A percentile compares a stretch with the other conserved stretches of the same genome.
phyloP scores from a whole-genome alignment of 2,797 vertebrate species.

The Periophthalmus magnuspinnatus region DNA sequence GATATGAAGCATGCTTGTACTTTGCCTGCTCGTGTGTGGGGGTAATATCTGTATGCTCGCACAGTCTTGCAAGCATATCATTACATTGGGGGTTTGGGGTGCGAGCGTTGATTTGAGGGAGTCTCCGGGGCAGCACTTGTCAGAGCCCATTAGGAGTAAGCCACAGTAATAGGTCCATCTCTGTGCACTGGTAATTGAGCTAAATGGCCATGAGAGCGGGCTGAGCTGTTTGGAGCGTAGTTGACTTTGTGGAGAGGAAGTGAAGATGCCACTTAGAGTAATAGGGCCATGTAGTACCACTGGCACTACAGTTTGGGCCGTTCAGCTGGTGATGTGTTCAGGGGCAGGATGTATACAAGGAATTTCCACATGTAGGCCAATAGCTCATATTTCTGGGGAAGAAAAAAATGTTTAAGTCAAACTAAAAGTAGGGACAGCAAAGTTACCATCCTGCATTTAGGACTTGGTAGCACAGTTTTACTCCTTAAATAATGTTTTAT shows the following conservation, averaged over 20 bases:
- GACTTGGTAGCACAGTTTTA: neutral
- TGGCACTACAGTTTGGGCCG: neutral
- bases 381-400: neutral
- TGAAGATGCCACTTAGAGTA: constrained; percentile 46
- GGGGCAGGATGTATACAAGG: neutral
- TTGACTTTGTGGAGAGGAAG: constrained; percentile 50
- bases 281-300: neutral
- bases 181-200: constrained; percentile 46
- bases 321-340: neutral
- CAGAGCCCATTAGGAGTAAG: constrained; percentile 41
- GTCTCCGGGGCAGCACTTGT: constrained; percentile 29
- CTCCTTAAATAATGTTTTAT: neutral
- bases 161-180: constrained; percentile 19
- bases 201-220: constrained; percentile 38
- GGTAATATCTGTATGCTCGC: constrained; percentile 37
- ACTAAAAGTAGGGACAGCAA: neutral
- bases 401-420: neutral
- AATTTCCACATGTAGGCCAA: neutral
- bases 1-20: constrained; percentile 44
- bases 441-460: neutral
- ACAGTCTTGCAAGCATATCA: constrained; percentile 31
- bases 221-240: constrained; percentile 43
- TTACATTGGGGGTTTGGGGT: constrained; percentile 39
- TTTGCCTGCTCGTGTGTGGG: constrained; percentile 29
- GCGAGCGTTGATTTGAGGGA: neutral